phyloP scores from a whole-genome alignment of 2,113 vertebrate species.

The Pipa parva region DNA sequence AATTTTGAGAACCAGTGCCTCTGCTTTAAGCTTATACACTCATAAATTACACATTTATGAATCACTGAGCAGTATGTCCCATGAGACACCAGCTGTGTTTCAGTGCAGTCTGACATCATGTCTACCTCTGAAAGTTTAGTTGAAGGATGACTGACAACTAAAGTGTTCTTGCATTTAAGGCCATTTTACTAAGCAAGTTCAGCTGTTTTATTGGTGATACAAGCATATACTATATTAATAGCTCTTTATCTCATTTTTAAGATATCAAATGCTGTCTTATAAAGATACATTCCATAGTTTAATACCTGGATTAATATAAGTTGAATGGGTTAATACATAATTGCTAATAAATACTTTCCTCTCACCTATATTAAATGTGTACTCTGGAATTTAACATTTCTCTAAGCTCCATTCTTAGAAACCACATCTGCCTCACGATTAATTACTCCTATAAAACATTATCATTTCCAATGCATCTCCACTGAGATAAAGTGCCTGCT shows the following conservation, averaged over 20 bases:
- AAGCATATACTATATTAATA: too few relatives aligned
- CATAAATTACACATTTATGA: not conserved
- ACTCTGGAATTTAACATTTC: conserved; percentile 60
- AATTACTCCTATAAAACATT: conserved; percentile 71
- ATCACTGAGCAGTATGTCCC: not conserved
- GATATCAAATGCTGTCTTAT: too few relatives aligned
- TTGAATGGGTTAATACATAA: not conserved
- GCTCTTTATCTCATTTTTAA: too few relatives aligned
- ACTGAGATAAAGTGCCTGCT: conserved; percentile 55
- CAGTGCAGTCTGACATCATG: not conserved
- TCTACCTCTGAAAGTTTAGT: not conserved
- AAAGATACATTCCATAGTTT: too few relatives aligned
- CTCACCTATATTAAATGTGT: conserved; percentile 44
- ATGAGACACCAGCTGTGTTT: not conserved
- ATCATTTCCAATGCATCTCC: conserved; percentile 65
- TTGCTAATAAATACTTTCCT: conserved; percentile 3
- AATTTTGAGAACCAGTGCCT: not conserved
- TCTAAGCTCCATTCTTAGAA: conserved; percentile 63
- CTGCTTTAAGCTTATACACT: not conserved
- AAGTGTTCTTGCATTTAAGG: not conserved
- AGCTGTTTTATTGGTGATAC: not conserved
- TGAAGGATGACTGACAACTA: not conserved
- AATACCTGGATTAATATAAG: too few relatives aligned
- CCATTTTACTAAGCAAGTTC: not conserved
- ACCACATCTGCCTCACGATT: conserved; percentile 65